Conservation (phyloP, 1,140 invertebrate species). For the Drosophila ohnishii region DNA sequence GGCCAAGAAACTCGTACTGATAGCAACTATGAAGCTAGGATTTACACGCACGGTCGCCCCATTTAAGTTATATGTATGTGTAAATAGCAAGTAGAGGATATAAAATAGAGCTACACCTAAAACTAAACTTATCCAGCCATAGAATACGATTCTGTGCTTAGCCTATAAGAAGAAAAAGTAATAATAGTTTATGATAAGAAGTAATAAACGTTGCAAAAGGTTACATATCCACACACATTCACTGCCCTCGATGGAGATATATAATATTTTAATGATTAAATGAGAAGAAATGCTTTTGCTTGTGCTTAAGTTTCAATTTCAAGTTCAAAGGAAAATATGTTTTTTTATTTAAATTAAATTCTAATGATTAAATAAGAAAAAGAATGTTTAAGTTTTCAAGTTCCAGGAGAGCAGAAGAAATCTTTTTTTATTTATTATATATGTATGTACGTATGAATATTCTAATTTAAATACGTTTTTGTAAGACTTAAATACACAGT, state of each 20-base stretch:
- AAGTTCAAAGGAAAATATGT: no score
- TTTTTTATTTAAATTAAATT: not conserved
- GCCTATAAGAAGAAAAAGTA: constrained; percentile 6
- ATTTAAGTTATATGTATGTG: constrained; percentile 21
- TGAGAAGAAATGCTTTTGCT: not conserved
- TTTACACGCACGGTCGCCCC: constrained; percentile 9
- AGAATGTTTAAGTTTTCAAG: not conserved
- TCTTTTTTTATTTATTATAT: not conserved
- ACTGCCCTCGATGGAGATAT: constrained; percentile 14
- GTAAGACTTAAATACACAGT: not conserved
- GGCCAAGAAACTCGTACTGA: constrained; percentile 42
- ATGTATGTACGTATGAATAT: not conserved
- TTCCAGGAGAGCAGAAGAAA: not conserved
- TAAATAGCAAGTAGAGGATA: constrained; percentile 30
- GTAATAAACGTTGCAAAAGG: constrained; percentile 30
- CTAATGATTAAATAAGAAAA: not conserved
- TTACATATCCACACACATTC: constrained; percentile 21
- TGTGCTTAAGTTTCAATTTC: no score
- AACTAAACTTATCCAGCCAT: constrained; percentile 43
- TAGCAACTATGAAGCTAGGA: constrained; percentile 43
- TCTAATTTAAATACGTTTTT: not conserved
- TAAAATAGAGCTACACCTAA: constrained; percentile 23
- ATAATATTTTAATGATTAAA: not conserved
- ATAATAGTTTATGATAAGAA: not conserved
- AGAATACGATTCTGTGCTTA: constrained; percentile 49